Evolutionary conservation across 1,140 invertebrate genomes (phyloP), one percentile per base, ranked within the genome.

Genomic region (Rhopalosiphum padi): DNA sequence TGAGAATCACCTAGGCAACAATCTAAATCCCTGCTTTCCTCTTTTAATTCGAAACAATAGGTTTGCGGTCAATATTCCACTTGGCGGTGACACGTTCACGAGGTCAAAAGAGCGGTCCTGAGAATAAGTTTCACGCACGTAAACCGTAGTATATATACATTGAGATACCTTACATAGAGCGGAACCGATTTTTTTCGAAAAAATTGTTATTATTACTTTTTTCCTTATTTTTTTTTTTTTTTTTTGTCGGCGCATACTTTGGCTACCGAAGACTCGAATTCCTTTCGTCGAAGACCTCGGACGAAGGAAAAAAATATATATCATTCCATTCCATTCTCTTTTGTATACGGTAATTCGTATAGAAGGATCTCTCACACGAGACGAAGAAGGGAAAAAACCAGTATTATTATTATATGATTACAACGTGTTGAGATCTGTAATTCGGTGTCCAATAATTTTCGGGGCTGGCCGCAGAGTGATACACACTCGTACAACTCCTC

Each of bases 101-200:
- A 90, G 88, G 88, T 90, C 37, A 68, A n/a, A 90, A 90, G 55
- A 90, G 37, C 89, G 53, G 53, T 90, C 89, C 41, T 37, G 46
- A 85, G 77, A 92, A 93, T 93, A 93, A 93, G 91, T 93, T 93
- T 93, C 91, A 93, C 91, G 91, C 91, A 93, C 91, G 91, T 93
- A 93, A 85, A 41, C 37, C 55, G 35, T 77, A 77, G 60, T n/a
- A 77, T 77, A 77, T n/a, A 37, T 41, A 37, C 22, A 21, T 18
- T 46, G 43, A 83, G 46, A 51, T 92, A 85, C 77, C n/a, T 83
- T 53, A 51, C 46, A 35, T 41, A 85, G 60, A 68, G 68, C 77
- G 91, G 91, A 85, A 85, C 91, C 91, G 77, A 53, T 93, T 53
- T 90, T 91, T 91, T 82, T 91, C 43, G n/a, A 91, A 91, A 91